Base-by-base conservation (phyloP, 2,113 vertebrate species). In the Myocastor coypus region DNA sequence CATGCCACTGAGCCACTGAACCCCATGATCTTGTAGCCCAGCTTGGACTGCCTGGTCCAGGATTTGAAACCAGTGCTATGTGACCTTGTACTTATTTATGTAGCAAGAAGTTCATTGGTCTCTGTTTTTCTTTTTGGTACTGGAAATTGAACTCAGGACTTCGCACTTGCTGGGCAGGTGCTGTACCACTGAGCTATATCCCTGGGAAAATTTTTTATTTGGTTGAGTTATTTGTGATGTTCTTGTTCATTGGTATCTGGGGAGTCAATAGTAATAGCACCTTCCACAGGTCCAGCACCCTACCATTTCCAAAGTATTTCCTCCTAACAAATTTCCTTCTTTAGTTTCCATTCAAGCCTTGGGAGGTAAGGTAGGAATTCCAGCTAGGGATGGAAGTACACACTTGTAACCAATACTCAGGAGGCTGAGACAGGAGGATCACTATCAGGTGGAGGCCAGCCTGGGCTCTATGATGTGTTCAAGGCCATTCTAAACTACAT, bases 281-380 rank as follows among this genome's bases (percentile, higher is more conserved):
- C 17, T 24, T 87, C 34, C 19, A 13, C 11, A 75, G 37, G 14
- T 22, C 46, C 52, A 84, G 68, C 5, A 28, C 37, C 28, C 17
- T 57, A 37, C 6, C 19, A 30, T 42, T n/a, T 69, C 30, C 37
- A 57, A 68, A 52, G 34, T 80, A 34, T 90, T 59, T 34, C 40
- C 61, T 7, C 16, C 10, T 78, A 63, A 78, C 63, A 78, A 19
- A 92, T 50, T 92, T 64, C 26, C 50, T 46, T 97, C 97, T 98
- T 97, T 22, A 81, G 28, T 64, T 91, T 82, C 59, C 32, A 52
- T 59, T 89, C 0, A 80, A 75, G 17, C 32, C 30, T 92, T 83
- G 40, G 71, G 26, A 94, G 2, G 55, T 55, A 71, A 82, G 78
- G 77, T 32, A 55, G 46, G 30, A 82, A 57, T 96, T 95, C 82